Evolutionary conservation across 1,140 invertebrate genomes (phyloP), one percentile per base, ranked within the genome.

Genomic region (Lepidurus apus): DNA sequence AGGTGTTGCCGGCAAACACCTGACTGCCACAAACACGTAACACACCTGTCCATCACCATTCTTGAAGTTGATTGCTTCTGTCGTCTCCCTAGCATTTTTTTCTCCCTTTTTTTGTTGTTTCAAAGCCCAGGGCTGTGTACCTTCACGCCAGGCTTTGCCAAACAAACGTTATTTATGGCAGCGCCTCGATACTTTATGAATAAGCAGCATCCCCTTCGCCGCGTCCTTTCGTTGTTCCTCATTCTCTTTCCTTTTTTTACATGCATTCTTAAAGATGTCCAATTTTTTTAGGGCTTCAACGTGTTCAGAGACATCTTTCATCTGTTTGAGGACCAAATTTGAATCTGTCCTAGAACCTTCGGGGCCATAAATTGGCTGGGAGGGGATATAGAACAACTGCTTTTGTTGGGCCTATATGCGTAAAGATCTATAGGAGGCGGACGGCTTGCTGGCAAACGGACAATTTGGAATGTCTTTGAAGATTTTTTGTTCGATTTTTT

Each of bases 171-270:
- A 65, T 65, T 65, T 65, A 65, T 65, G 53, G 13, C 53, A 65
- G 53, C 53, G 53, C 53, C 53, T 34, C 53, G 53, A 65, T 65
- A 65, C 53, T 65, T 65, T 65, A 65, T 65, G 53, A n/a, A 65
- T 65, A 65, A 13, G 53, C 53, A 65, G 53, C 53, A 21, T 65
- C n/a, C 53, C 21, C 8, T 65, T 65, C 53, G 53, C 21, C 13
- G 53, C 53, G 21, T 13, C 53, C 53, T 65, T 65, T 65, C 34
- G 53, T 65, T 65, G 13, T 65, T 21, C 6, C 6, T n/a, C 17
- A 21, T 65, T 65, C 21, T 65, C 8, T 13, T 65, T 65, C 53
- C 21, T 13, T 65, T 34, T 34, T 34, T 34, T 34, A 34, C 34
- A 34, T 34, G 34, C 53, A 21, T 13, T 65, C 21, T n/a, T 65